phyloP scores from a whole-genome alignment of 1,140 invertebrate genomes.

The Archegozetes longisetosus region DNA sequence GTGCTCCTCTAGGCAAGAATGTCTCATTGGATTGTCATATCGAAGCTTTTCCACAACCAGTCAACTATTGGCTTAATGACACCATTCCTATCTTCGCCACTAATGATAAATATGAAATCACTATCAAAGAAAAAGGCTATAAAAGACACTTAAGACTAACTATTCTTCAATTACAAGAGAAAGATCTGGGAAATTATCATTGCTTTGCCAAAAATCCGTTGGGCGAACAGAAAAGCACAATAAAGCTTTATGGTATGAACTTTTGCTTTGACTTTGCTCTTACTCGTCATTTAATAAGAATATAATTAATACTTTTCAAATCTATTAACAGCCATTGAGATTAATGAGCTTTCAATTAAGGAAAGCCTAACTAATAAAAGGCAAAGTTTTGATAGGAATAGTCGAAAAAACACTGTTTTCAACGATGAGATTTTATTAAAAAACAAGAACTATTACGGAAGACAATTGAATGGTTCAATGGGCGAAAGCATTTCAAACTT shows the following conservation, averaged over 20 bases:
- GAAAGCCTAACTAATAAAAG: neutral
- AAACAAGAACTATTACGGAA: neutral
- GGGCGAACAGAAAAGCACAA: constrained; percentile 75
- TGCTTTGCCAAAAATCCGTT: constrained; percentile 83
- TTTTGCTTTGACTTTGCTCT: neutral
- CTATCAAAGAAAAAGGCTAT: constrained; percentile 20
- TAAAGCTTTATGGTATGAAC: constrained; percentile 58
- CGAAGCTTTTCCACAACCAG: constrained; percentile 23
- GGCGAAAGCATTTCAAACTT: too few relatives aligned
- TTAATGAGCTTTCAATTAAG: neutral
- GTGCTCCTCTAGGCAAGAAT: constrained; percentile 30
- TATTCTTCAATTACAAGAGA: constrained; percentile 14
- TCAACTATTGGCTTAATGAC: constrained; percentile 24
- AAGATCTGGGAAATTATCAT: constrained; percentile 67
- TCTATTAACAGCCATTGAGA: neutral
- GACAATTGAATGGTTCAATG: neutral
- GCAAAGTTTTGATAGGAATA: neutral
- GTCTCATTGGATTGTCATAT: constrained; percentile 31
- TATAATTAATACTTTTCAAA: neutral
- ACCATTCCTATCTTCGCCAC: constrained; percentile 26
- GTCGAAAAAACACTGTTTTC: neutral
- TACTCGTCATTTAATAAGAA: neutral
- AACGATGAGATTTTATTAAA: neutral
- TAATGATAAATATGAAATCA: constrained; percentile 21
- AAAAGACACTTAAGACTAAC: constrained; percentile 20